Conservation (phyloP, 2,888 invertebrate genomes). For the Netelia melanura region DNA sequence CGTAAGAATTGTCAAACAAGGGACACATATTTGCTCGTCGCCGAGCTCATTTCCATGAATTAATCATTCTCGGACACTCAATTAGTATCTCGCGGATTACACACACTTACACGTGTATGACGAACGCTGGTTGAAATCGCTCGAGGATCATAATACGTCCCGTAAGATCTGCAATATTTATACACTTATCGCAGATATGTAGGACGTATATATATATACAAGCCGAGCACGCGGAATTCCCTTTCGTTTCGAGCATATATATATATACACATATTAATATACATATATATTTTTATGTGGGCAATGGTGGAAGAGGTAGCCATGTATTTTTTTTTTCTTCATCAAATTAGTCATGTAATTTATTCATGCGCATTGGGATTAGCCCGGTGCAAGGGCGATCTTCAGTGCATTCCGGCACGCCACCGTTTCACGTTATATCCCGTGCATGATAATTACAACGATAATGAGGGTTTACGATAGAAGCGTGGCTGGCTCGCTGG, state of each 20-base stretch:
- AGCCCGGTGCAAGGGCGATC: slow-evolving; percentile 80
- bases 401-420: slow-evolving; percentile 83
- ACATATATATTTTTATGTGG: slow-evolving; percentile 17
- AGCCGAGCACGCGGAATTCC: slow-evolving; percentile 48
- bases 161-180: slow-evolving; percentile 65
- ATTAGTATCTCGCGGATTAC: slow-evolving; percentile 37
- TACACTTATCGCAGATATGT: slow-evolving; percentile 62
- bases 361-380: slow-evolving; percentile 80
- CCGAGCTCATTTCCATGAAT: slow-evolving; percentile 48
- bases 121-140: slow-evolving; percentile 49
- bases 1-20: slow-evolving; percentile 32
- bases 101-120: slow-evolving; percentile 38
- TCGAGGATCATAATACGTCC: slow-evolving; percentile 63
- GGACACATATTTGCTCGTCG: slow-evolving; percentile 48
- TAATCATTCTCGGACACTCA: slow-evolving; percentile 45
- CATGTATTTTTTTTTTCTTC: slow-evolving; percentile 72
- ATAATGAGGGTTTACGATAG: slow-evolving; percentile 82
- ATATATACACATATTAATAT: slow-evolving; percentile 18
- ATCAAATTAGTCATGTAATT: slow-evolving; percentile 82
- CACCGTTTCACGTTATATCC: slow-evolving; percentile 81
- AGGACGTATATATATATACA: slow-evolving; percentile 50
- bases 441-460: slow-evolving; percentile 84
- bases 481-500: slow-evolving; percentile 71
- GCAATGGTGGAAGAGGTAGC: slow-evolving; percentile 47
- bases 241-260: slow-evolving; percentile 44